Conservation (phyloP, 1,140 invertebrate species). For the Drosophila rhopaloa region DNA sequence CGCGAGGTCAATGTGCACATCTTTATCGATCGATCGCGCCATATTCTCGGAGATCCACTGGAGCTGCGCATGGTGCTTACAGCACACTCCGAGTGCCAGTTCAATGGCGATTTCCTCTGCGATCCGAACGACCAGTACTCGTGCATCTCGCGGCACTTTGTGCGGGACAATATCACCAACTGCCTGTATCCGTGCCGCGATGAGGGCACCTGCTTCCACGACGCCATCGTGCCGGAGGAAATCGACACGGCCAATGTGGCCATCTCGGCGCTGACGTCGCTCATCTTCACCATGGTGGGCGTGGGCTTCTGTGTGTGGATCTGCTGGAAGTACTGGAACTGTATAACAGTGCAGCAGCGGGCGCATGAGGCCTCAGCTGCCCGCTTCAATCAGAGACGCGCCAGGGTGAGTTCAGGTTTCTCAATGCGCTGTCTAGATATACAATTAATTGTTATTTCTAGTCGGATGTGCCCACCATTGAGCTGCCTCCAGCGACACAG, state of each 20-base stretch:
- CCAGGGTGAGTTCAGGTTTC: conserved; percentile 43
- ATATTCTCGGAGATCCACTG: conserved; percentile 69
- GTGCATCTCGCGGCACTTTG: conserved; percentile 79
- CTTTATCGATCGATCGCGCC: conserved; percentile 61
- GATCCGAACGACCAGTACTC: conserved; percentile 74
- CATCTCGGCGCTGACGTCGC: conserved; percentile 78
- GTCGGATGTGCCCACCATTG: conserved; percentile 75
- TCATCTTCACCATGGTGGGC: conserved; percentile 82
- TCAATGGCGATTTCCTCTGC: conserved; percentile 70
- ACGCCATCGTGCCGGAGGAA: conserved; percentile 59
- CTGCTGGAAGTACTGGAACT: conserved; percentile 84
- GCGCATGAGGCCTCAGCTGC: conserved; percentile 76
- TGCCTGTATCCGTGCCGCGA: conserved; percentile 79
- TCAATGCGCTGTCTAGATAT: not conserved
- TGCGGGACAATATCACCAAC: conserved; percentile 78
- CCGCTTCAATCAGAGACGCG: conserved; percentile 61
- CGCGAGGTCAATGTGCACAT: conserved; percentile 72
- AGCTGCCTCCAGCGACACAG: conserved; percentile 52
- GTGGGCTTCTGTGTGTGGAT: conserved; percentile 83
- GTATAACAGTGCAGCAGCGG: conserved; percentile 79
- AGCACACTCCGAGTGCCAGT: conserved; percentile 72
- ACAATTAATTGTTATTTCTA: conserved; percentile 5
- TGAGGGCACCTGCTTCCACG: conserved; percentile 74
- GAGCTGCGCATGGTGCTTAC: conserved; percentile 78
- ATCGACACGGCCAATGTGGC: conserved; percentile 77